These are phyloP conservation scores for Micoletzkya japonica DNA, from an alignment of 2,888 invertebrate species.

Conservation along the genomic window DNA sequence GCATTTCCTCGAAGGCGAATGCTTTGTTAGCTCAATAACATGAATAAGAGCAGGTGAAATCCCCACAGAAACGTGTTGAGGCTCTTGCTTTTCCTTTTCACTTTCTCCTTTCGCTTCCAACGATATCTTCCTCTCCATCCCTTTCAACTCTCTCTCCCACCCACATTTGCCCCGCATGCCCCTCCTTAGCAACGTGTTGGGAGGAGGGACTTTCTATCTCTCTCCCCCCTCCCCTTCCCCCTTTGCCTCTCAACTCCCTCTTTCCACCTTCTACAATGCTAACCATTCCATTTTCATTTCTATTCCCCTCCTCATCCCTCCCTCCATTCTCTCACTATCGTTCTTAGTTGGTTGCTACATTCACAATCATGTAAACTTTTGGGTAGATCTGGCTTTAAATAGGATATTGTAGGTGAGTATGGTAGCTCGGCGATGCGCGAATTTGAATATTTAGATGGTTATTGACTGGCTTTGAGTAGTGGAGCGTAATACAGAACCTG, in stretches of 20 bases:
- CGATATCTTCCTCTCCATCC: conserved; percentile 18
- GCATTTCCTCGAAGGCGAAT: too few relatives aligned
- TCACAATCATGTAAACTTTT: neutral
- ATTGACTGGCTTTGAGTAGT: too few relatives aligned
- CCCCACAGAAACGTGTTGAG: too few relatives aligned
- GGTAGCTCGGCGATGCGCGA: too few relatives aligned
- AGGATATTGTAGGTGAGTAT: too few relatives aligned
- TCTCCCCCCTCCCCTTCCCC: conserved; percentile 1
- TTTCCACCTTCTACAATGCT: neutral
- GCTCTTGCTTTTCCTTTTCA: too few relatives aligned
- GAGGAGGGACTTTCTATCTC: neutral
- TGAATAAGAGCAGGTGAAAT: too few relatives aligned
- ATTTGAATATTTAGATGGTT: too few relatives aligned
- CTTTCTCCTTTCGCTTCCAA: conserved; percentile 18
- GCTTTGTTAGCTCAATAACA: too few relatives aligned
- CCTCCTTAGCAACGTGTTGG: neutral
- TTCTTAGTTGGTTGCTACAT: neutral
- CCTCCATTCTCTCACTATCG: neutral
- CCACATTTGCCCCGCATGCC: neutral
- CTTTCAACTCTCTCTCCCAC: neutral
- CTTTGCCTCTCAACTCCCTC: neutral
- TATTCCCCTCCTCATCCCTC: neutral
- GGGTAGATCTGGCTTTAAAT: too few relatives aligned
- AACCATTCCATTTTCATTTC: neutral
- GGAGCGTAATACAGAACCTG: too few relatives aligned